A percentile compares a stretch with the other conserved stretches of the same genome.
These are phyloP conservation scores for Nemotelus pantherinus DNA, from an alignment of 2,888 invertebrate genomes.

Conservation along the genomic window DNA sequence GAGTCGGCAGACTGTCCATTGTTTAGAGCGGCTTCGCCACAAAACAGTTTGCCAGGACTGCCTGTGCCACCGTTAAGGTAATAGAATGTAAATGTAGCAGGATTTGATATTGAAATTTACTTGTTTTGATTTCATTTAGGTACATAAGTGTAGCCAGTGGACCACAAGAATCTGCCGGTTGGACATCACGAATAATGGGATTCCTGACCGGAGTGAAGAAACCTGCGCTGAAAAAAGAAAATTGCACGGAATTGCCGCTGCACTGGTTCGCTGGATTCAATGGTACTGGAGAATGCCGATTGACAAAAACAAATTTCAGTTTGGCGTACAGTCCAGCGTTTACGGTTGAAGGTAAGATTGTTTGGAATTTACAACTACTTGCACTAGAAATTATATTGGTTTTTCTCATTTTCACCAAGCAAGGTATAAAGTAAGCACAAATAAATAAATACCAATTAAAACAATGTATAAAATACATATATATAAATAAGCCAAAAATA, in stretches of 20 bases:
- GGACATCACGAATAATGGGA: slow-evolving; percentile 62
- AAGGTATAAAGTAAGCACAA: too few species aligned
- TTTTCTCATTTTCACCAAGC: too few species aligned
- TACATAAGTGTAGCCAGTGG: slow-evolving; percentile 63
- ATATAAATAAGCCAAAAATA: too few species aligned
- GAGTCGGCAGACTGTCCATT: slow-evolving; percentile 76
- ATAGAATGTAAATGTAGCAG: slow-evolving; percentile 44
- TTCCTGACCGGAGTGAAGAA: slow-evolving; percentile 58
- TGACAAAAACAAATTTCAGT: slow-evolving; percentile 78
- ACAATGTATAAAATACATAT: too few species aligned
- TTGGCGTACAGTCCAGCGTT: slow-evolving; percentile 87
- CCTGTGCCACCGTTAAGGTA: slow-evolving; percentile 62
- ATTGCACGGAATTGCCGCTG: slow-evolving; percentile 65
- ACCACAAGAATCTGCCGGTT: slow-evolving; percentile 61
- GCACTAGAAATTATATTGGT: too few species aligned
- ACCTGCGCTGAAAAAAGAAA: slow-evolving; percentile 59
- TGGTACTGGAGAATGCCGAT: slow-evolving; percentile 75
- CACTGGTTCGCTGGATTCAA: slow-evolving; percentile 76
- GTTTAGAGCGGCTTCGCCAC: slow-evolving; percentile 69
- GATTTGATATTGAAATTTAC: slow-evolving; percentile 3
- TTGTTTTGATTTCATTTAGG: slow-evolving; percentile 51
- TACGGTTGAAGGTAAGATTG: slow-evolving; percentile 70
- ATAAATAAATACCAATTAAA: too few species aligned
- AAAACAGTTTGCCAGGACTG: slow-evolving; percentile 64
- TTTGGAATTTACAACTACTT: background rate